These are phyloP conservation scores for Leptothorax acervorum DNA, from an alignment of 2,888 invertebrate genomes.

Conservation along the genomic window DNA sequence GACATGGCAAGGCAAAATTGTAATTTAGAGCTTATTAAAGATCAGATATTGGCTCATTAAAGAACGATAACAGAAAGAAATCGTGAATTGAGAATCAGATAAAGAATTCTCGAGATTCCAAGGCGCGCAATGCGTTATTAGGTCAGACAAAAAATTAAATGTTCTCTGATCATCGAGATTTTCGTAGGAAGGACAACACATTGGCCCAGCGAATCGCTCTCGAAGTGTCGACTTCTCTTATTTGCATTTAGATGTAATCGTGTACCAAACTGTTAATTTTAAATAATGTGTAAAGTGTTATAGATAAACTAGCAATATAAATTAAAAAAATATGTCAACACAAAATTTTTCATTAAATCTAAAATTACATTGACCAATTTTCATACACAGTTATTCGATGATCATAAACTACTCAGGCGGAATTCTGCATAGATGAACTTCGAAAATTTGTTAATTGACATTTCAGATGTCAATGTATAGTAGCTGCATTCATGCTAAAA, in stretches of 20 bases:
- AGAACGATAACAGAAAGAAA: not conserved
- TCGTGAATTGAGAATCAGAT: not conserved
- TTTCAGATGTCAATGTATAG: not conserved
- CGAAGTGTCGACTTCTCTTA: constrained; percentile 77
- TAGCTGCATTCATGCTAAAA: not conserved
- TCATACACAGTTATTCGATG: not conserved
- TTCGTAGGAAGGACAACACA: constrained; percentile 55
- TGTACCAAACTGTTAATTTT: constrained; percentile 22
- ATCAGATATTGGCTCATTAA: too few species aligned
- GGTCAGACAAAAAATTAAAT: constrained; percentile 61
- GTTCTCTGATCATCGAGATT: constrained; percentile 68
- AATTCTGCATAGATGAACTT: not conserved
- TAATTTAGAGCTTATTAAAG: too few species aligned
- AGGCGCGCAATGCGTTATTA: constrained; percentile 34
- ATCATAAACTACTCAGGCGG: not conserved
- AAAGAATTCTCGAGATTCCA: not conserved
- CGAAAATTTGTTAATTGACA: not conserved
- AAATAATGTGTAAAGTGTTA: not conserved
- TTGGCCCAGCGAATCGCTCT: not conserved
- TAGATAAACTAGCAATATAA: not conserved
- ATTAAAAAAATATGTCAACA: not conserved
- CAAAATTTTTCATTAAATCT: not conserved
- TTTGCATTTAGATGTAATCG: constrained; percentile 77
- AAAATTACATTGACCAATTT: not conserved
- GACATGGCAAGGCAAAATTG: too few species aligned